A percentile compares a stretch with the other conserved stretches of the same genome.
These are phyloP conservation scores for Caenorhabditis drosophilae DNA, from an alignment of 2,888 invertebrate species.

Conservation along the genomic window DNA sequence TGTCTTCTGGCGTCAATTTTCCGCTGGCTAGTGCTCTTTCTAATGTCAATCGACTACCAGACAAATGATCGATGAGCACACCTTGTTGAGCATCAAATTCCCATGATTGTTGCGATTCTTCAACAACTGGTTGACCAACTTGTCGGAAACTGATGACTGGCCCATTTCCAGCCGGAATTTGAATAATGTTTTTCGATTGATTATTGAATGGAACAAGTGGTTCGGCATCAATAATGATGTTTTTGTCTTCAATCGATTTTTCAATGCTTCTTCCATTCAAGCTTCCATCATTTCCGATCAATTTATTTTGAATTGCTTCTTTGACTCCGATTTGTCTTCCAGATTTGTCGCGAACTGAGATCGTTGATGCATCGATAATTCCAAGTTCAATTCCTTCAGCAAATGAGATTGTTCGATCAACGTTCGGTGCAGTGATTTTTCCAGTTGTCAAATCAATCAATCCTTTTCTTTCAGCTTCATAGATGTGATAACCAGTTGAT, in stretches of 20 bases:
- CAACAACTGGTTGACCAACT: constrained; percentile 64
- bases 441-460: constrained; percentile 84
- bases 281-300: constrained; percentile 62
- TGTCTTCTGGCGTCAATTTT: constrained; percentile 64
- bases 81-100: constrained; percentile 80
- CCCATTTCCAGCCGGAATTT: constrained; percentile 64
- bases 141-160: constrained; percentile 68
- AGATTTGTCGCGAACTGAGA: constrained; percentile 82
- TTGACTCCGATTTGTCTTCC: constrained; percentile 82
- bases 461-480: constrained; percentile 82
- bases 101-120: constrained; percentile 67
- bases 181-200: constrained; percentile 65
- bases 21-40: constrained; percentile 75
- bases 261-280: constrained; percentile 57
- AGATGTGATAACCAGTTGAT: constrained; percentile 82
- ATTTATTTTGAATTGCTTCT: constrained; percentile 83
- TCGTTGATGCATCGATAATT: constrained; percentile 80
- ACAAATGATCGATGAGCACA: constrained; percentile 77
- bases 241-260: constrained; percentile 62
- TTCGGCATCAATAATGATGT: constrained; percentile 62
- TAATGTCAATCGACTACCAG: constrained; percentile 78
- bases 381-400: constrained; percentile 76
- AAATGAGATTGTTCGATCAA: constrained; percentile 83
- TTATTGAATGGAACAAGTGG: constrained; percentile 51
- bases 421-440: constrained; percentile 83